Conservation (phyloP, 2,888 invertebrate species). For the Anthoptus insignis region DNA sequence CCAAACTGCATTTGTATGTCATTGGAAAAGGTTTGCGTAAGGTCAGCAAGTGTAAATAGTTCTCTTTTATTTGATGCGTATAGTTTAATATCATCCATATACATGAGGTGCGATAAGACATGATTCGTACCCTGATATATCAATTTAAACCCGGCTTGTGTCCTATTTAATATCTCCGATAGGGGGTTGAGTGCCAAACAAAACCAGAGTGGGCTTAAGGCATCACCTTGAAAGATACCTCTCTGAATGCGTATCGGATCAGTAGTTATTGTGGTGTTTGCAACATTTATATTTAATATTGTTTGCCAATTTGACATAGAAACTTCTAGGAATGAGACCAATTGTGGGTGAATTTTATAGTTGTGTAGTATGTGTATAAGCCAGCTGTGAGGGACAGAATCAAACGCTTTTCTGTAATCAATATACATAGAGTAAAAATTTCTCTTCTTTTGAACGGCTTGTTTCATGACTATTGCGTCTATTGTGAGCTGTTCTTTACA, state of each 20-base stretch:
- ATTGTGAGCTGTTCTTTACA: too few relatives aligned
- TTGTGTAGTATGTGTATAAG: neutral
- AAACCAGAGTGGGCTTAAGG: neutral
- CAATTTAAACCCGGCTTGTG: neutral
- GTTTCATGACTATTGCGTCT: too few relatives aligned
- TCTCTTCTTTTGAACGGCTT: neutral
- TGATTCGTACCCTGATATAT: neutral
- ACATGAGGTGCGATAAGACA: too few relatives aligned
- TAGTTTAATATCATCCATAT: neutral
- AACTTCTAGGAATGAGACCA: neutral
- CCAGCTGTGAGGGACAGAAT: neutral
- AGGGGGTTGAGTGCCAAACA: neutral
- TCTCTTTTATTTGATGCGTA: neutral
- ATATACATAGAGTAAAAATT: constrained; percentile 12
- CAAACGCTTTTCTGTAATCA: constrained; percentile 1
- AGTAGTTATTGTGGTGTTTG: neutral
- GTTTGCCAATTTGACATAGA: neutral
- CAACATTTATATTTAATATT: neutral
- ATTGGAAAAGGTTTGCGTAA: too few relatives aligned
- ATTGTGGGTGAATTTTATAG: neutral
- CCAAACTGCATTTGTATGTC: too few relatives aligned
- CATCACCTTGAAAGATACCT: neutral
- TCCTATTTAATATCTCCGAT: neutral
- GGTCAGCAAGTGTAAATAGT: neutral
- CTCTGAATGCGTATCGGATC: neutral